Percentiles rank a stretch among this genome's conserved stretches.
Evolutionary conservation across 92 coral and sea anemone genomes (phyloP).

Genomic region (Parazoanthus atlanticus): DNA sequence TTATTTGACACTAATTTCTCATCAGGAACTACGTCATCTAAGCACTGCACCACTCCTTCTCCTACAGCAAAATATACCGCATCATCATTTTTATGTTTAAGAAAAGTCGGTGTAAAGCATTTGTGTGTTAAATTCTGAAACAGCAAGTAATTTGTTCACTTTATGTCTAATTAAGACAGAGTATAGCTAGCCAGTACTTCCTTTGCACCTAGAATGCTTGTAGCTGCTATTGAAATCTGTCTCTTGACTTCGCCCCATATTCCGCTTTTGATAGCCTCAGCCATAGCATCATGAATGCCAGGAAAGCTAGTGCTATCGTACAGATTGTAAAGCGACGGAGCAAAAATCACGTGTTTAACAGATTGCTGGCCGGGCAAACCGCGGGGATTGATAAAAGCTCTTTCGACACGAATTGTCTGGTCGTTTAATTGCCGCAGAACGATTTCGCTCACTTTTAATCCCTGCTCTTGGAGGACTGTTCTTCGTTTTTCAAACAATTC

Average conservation of each 20-base stretch:
- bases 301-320: conserved; percentile 27
- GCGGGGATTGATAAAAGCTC: conserved; percentile 43
- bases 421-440: conserved; percentile 33
- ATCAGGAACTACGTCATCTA: no score
- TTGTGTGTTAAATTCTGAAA: neutral
- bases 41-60: no score
- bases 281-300: conserved; percentile 27
- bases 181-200: conserved; percentile 20
- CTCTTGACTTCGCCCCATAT: conserved; percentile 31
- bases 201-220: conserved; percentile 35
- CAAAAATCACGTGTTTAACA: conserved; percentile 31
- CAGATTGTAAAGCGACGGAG: conserved; percentile 38
- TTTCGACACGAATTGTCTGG: conserved; percentile 37
- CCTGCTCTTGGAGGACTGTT: neutral
- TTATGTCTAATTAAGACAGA: neutral
- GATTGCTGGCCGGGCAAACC: conserved; percentile 21
- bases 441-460: conserved; percentile 3
- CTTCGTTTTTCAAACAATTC: conserved; percentile 17
- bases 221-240: conserved; percentile 27
- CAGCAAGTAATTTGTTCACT: neutral
- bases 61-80: no score
- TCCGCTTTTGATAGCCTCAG: neutral
- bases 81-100: no score
- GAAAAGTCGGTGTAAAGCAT: neutral
- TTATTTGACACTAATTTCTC: no score